Conservation (phyloP, 1,140 invertebrate species). For the Microplitis mediator region DNA sequence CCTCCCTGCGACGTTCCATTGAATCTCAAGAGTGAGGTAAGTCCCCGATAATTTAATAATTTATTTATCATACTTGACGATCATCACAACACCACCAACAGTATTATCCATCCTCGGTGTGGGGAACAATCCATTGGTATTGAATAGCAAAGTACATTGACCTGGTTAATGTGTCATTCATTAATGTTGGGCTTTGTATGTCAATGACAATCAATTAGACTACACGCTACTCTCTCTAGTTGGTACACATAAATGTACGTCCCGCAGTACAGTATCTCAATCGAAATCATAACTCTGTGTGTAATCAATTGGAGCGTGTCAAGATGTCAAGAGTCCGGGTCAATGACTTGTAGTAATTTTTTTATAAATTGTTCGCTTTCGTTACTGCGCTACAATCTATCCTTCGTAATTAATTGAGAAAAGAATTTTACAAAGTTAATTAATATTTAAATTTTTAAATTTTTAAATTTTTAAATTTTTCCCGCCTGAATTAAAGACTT, state of each 20-base stretch:
- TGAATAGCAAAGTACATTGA: conserved; percentile 17
- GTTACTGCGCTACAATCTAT: too few relatives aligned
- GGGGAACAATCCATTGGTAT: too few relatives aligned
- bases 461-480: too few relatives aligned
- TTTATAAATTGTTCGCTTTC: too few relatives aligned
- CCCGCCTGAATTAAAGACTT: too few relatives aligned
- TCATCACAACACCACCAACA: not conserved
- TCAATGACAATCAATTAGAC: conserved; percentile 58
- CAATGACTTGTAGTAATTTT: too few relatives aligned
- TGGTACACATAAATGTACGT: too few relatives aligned
- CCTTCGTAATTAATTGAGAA: too few relatives aligned
- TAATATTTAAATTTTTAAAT: too few relatives aligned
- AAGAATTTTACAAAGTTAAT: too few relatives aligned
- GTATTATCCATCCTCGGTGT: not conserved
- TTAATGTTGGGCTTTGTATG: conserved; percentile 45
- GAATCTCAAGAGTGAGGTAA: conserved; percentile 62
- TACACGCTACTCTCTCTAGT: conserved; percentile 44
- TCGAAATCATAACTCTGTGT: conserved; percentile 51
- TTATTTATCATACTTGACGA: not conserved
- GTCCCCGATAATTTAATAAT: conserved; percentile 14
- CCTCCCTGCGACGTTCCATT: conserved; percentile 58
- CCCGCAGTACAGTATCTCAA: conserved; percentile 34
- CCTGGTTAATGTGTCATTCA: conserved; percentile 30
- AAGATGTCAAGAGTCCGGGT: not conserved
- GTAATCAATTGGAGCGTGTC: conserved; percentile 32